Conservation (phyloP, 2,888 invertebrate genomes). For the Leptopterna dolabrata region DNA sequence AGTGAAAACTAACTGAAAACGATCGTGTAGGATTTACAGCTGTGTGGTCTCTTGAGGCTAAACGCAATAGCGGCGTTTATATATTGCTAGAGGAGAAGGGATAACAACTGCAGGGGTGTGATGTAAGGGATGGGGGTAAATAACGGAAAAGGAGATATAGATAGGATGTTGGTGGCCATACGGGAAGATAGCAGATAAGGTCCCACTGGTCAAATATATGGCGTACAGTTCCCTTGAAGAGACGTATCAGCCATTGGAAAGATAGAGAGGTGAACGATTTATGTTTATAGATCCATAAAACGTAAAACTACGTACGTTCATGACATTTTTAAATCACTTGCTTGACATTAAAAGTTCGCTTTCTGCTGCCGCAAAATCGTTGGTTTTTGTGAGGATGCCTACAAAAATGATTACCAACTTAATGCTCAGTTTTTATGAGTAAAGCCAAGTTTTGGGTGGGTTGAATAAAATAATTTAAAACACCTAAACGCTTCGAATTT, state of each 20-base stretch:
- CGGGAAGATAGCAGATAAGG: not conserved
- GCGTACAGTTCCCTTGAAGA: not conserved
- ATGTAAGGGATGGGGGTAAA: not conserved
- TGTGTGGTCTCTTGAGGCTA: not conserved
- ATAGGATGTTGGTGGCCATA: not conserved
- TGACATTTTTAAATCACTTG: too few relatives aligned
- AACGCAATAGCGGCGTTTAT: not conserved
- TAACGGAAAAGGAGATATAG: not conserved
- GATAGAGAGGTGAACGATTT: not conserved
- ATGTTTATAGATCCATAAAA: too few relatives aligned
- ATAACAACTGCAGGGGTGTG: not conserved
- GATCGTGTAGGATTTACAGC: not conserved
- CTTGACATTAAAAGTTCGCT: too few relatives aligned
- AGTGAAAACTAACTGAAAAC: not conserved
- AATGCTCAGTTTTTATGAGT: too few relatives aligned
- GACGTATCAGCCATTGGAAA: not conserved
- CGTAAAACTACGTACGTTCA: too few relatives aligned
- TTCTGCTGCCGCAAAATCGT: too few relatives aligned
- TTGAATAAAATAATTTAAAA: too few relatives aligned
- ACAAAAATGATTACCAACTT: too few relatives aligned
- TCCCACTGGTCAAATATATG: constrained; percentile 7
- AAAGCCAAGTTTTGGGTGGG: too few relatives aligned
- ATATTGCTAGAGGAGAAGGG: not conserved
- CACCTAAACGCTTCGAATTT: too few relatives aligned
- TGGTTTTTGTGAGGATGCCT: too few relatives aligned